phyloP scores from a whole-genome alignment of 2,113 vertebrate species.

The Benitochromis conjunctus region DNA sequence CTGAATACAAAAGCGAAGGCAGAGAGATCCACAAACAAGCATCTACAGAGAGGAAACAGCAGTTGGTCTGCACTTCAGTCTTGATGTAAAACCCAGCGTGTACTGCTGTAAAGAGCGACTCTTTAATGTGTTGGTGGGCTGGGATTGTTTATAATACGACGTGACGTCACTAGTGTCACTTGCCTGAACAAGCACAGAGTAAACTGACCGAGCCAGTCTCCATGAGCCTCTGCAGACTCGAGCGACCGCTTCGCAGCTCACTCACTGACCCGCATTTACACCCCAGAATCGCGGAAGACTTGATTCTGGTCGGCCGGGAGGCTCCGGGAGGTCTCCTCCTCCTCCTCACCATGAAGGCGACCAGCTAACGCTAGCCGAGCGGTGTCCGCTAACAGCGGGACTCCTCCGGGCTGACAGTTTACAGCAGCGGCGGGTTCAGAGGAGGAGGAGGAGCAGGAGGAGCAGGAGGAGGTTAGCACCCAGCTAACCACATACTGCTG shows the following conservation, averaged over 20 bases:
- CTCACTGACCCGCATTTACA: background rate
- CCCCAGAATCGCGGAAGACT: background rate
- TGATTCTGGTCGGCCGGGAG: no score
- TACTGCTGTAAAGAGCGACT: background rate
- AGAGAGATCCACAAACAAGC: background rate
- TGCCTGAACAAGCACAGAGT: background rate
- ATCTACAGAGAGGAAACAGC: background rate
- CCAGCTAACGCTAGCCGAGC: background rate
- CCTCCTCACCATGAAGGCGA: background rate
- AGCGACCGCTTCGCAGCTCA: background rate
- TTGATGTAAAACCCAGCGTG: background rate
- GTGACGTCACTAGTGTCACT: conserved; percentile 43
- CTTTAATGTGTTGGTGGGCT: background rate
- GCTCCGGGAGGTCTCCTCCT: background rate
- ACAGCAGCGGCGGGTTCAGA: background rate
- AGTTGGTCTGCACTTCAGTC: background rate
- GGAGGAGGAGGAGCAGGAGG: background rate
- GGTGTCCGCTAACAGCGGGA: background rate
- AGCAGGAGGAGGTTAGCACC: background rate
- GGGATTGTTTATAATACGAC: background rate
- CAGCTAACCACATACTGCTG: background rate
- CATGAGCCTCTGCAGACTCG: background rate
- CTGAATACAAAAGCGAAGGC: background rate
- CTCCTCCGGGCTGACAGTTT: background rate
- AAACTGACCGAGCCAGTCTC: background rate